Evolutionary conservation across 2,113 vertebrate genomes (phyloP).

Genomic region (Apeltes quadracus): DNA sequence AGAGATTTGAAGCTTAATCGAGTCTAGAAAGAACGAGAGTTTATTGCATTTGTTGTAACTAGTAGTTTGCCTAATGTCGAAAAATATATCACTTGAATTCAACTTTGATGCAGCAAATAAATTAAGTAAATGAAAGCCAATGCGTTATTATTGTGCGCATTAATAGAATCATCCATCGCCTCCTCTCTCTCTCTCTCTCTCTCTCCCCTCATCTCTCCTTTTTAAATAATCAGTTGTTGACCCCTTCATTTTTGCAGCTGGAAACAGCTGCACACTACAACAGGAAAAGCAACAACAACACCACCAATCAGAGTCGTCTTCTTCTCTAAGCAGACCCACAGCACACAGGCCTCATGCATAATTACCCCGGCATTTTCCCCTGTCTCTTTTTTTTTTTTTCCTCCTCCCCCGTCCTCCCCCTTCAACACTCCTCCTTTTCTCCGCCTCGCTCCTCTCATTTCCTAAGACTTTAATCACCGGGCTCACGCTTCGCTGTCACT

Average conservation of each 20-base stretch:
- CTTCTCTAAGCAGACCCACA: conserved; percentile 25
- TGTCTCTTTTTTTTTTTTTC: background rate
- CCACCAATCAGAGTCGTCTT: conserved; percentile 12
- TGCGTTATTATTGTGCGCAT: too few species aligned
- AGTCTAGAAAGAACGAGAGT: background rate
- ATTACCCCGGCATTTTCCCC: conserved; percentile 2
- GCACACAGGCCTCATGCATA: conserved; percentile 31
- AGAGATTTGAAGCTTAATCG: background rate
- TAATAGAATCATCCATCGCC: background rate
- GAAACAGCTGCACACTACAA: background rate
- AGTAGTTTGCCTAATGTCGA: background rate
- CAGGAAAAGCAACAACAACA: background rate
- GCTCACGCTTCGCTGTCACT: conserved; percentile 69
- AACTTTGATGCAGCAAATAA: background rate
- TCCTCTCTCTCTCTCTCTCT: background rate
- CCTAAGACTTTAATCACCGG: conserved; percentile 61
- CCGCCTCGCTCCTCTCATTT: conserved; percentile 75
- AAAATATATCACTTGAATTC: too few species aligned
- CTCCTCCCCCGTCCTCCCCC: conserved; percentile 6
- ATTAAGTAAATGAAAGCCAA: background rate
- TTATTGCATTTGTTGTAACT: background rate
- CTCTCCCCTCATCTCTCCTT: background rate
- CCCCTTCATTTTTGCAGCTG: background rate
- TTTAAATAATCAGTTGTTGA: background rate
- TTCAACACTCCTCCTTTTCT: conserved; percentile 70